Evolutionary conservation across 2,113 vertebrate genomes (phyloP), one percentile per base, ranked within the genome.

Genomic region (Monopterus albus): DNA sequence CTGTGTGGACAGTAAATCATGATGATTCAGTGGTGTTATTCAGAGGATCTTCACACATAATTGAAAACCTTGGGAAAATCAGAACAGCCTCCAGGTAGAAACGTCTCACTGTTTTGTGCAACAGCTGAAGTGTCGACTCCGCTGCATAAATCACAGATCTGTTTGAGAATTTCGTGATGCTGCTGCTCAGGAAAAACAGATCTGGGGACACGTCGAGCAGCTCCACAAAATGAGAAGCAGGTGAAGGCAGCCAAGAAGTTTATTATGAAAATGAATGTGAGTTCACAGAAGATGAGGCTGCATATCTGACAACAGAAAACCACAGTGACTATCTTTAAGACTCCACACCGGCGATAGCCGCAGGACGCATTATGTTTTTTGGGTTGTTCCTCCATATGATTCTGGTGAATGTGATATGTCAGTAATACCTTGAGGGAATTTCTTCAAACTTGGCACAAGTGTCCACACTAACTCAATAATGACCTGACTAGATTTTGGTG

Each of bases 21-120:
- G 33, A 72, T 80, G 86, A 90, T 78, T 90, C 88, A 83, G 66
- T 43, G 26, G 28, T 60, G 71, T 79, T 87, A 66, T 62, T 82
- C 82, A 80, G 58, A 67, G 71, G 65, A 49, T 78, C 33, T 74
- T 73, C 78, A 52, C 75, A 84, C 73, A 74, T 53, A 83, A 61
- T 72, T 11, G 43, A 79, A 83, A 59, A 56, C 86, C 83, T 75
- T 31, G 26, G 57, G 84, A 77, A 78, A 84, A 78, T 83, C 67
- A 73, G 61, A 85, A 26, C 43, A 33, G 72, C 80, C 69, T 81
- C 67, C 72, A 81, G 83, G 81, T 82, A 82, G 58, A 50, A 83
- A 43, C 14, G 38, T 62, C 69, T 59, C 55, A 43, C 66, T 51
- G 78, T 45, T 74, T 42, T 35, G 38, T 73, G 21, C 49, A 58